phyloP scores from a whole-genome alignment of 2,888 invertebrate genomes.

The Girardia tigrina region DNA sequence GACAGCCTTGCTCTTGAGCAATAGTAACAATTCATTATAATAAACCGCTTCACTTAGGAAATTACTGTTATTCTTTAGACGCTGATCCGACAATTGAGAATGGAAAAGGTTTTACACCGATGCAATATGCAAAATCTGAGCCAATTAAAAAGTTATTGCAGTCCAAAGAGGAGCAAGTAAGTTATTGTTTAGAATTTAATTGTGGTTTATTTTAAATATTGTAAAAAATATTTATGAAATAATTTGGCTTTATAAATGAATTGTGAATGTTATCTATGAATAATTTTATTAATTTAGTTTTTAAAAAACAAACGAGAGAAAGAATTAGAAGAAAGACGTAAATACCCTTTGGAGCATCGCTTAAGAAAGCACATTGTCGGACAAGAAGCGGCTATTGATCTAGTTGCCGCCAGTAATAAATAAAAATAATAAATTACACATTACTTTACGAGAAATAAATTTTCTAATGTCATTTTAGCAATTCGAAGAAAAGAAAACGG shows the following conservation, averaged over 20 bases:
- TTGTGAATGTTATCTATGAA: not conserved
- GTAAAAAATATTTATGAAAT: slow-evolving; percentile 20
- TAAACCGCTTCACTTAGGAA: not conserved
- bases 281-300: slow-evolving; percentile 21
- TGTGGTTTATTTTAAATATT: too few species aligned
- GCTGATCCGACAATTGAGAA: slow-evolving; percentile 58
- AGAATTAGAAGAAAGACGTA: slow-evolving; percentile 61
- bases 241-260: not conserved
- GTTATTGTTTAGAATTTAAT: too few species aligned
- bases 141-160: slow-evolving; percentile 58
- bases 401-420: slow-evolving; percentile 45
- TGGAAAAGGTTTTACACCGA: slow-evolving; percentile 63
- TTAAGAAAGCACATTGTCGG: slow-evolving; percentile 70
- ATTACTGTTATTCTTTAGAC: too few species aligned
- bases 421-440: not conserved
- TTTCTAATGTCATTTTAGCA: slow-evolving; percentile 53
- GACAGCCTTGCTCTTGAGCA: slow-evolving; percentile 59
- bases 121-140: slow-evolving; percentile 61
- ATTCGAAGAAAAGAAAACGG: slow-evolving; percentile 79
- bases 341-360: slow-evolving; percentile 69
- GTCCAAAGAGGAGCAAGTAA: slow-evolving; percentile 42
- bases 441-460: not conserved
- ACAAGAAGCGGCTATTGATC: slow-evolving; percentile 56
- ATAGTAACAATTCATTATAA: slow-evolving; percentile 52
- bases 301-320: slow-evolving; percentile 39